A percentile compares a stretch with the other conserved stretches of the same genome.
These are phyloP conservation scores for Phortica magna DNA, from an alignment of 2,888 invertebrate species.

Conservation along the genomic window DNA sequence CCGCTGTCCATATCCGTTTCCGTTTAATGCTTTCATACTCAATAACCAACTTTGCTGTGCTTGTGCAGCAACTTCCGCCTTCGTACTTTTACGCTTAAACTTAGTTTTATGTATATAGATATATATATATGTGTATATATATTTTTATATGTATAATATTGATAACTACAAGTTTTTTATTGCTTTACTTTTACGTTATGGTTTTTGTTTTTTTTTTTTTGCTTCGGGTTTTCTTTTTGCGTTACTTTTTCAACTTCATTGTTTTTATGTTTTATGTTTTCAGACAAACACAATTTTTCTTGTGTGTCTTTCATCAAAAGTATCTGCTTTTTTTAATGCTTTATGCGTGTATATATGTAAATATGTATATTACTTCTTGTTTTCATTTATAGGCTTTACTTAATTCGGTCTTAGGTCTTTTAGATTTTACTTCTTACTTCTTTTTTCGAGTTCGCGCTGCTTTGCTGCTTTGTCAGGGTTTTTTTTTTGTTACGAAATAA, in stretches of 20 bases:
- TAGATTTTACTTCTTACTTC: constrained; percentile 28
- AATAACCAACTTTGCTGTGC: background rate
- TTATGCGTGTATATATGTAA: constrained; percentile 48
- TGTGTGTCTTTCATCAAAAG: background rate
- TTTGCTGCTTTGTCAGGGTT: constrained; percentile 46
- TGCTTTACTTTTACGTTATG: constrained; percentile 64
- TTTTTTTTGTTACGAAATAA: constrained; percentile 58
- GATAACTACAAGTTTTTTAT: constrained; percentile 70
- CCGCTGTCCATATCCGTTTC: background rate
- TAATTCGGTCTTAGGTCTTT: constrained; percentile 31
- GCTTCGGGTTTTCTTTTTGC: background rate
- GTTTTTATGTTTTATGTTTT: background rate
- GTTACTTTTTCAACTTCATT: background rate
- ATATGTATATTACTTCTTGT: constrained; percentile 48
- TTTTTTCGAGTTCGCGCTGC: constrained; percentile 46
- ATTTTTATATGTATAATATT: constrained; percentile 37
- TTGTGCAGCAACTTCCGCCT: background rate
- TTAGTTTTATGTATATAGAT: constrained; percentile 19
- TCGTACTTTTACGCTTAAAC: background rate
- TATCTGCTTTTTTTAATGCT: background rate
- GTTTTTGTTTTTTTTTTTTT: constrained; percentile 4
- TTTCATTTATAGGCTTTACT: constrained; percentile 47
- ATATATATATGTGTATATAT: background rate
- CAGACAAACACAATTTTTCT: background rate
- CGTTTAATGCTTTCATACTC: background rate